phyloP scores from a whole-genome alignment of 1,140 invertebrate species.

The Nilaparvata lugens region DNA sequence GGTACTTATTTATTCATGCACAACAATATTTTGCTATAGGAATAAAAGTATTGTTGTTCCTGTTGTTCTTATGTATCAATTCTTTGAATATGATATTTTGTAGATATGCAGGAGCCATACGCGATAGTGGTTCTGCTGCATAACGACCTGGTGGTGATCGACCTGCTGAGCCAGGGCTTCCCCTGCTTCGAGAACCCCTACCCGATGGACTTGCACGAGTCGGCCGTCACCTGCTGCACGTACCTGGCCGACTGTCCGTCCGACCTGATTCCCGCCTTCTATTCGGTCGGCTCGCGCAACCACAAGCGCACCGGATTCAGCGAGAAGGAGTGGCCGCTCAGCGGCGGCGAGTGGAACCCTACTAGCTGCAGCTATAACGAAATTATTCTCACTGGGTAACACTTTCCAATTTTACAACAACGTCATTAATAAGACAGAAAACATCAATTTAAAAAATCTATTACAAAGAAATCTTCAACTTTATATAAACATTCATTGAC shows the following conservation, averaged over 20 bases:
- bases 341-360: constrained; percentile 90
- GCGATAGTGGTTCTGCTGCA: constrained; percentile 94
- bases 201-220: constrained; percentile 98
- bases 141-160: constrained; percentile 96
- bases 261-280: constrained; percentile 90
- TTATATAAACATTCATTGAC: too few relatives aligned
- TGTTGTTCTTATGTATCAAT: constrained; percentile 4
- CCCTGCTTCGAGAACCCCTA: constrained; percentile 99
- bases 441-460: too few relatives aligned
- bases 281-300: constrained; percentile 70
- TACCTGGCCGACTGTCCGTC: constrained; percentile 96
- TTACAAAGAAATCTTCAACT: too few relatives aligned
- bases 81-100: constrained; percentile 26
- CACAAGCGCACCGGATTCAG: constrained; percentile 78
- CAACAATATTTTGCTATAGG: too few relatives aligned
- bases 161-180: constrained; percentile 88
- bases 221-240: constrained; percentile 88
- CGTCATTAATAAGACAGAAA: too few relatives aligned
- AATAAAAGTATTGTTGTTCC: too few relatives aligned
- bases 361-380: constrained; percentile 92
- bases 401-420: too few relatives aligned
- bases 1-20: too few relatives aligned
- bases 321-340: constrained; percentile 91
- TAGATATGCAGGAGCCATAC: constrained; percentile 95
- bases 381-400: constrained; percentile 91